Evolutionary conservation across 2,888 invertebrate genomes (phyloP), one percentile per base, ranked within the genome.

Genomic region (Ypsolopha scabrella): DNA sequence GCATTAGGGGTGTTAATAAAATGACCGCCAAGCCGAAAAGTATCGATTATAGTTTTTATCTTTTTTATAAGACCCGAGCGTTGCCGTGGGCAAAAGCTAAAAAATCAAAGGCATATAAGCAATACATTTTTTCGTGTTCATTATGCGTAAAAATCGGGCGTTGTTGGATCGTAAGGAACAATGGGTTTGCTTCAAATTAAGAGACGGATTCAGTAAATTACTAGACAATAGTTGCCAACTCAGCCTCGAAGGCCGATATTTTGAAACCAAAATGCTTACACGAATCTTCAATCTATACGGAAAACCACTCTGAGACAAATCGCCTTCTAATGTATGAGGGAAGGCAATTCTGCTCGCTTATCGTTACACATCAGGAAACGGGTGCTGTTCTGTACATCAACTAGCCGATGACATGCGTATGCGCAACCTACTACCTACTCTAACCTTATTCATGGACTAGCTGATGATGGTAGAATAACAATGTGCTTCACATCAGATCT

Each of bases 191-290:
- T 65, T 70, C 72, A 67, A 76, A 80, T 80, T 80, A 80, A 54
- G 75, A 72, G 77, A 72, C 75, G 70, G 75, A 76, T 74, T 75
- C 70, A 72, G 72, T 72, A 72, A 77, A 80, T 81, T 75, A 63
- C 68, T 70, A 60, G 80, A 83, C 82, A 83, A 83, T 85, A 71
- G 75, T 72, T 68, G 74, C 68, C 73, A 76, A 78, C 73, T 72
- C 73, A 78, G 68, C 70, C 73, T 67, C 66, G 80, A 82, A 83
- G 83, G 83, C 72, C 68, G 67, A 59, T 61, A 64, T 74, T 71
- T 63, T 59, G 75, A 64, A 77, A 79, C 66, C 60, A 60, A 60
- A 61, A 68, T 39, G 10, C 14, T 13, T 36, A 11, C 8, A 37
- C 7, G 14, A 8, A 11, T 35, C 36, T 47, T 47, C 24, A 8